Evolutionary conservation across 2,888 invertebrate genomes (phyloP).

Genomic region (Drosophila phalerata): DNA sequence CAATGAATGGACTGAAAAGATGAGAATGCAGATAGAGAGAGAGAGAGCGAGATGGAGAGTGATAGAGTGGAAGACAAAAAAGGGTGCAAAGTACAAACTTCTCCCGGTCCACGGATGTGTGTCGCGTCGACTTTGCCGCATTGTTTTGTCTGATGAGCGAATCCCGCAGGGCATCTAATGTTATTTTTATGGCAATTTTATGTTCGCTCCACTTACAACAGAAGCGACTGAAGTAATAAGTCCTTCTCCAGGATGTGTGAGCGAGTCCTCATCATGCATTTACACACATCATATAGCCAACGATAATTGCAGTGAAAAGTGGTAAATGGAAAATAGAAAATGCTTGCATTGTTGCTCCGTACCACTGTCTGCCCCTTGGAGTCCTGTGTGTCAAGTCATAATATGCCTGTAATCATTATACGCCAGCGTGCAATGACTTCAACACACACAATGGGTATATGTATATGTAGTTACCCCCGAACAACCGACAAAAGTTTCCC

Average conservation of each 20-base stretch:
- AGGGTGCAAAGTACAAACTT: conserved; percentile 9
- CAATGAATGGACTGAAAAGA: conserved; percentile 29
- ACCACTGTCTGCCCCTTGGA: conserved; percentile 14
- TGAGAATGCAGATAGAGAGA: background rate
- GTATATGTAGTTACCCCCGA: too few species aligned
- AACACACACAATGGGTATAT: conserved; percentile 23
- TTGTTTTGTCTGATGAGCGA: conserved; percentile 61
- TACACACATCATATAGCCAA: conserved; percentile 64
- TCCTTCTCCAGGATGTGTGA: conserved; percentile 14
- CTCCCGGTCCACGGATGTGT: conserved; percentile 36
- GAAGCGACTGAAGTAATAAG: conserved; percentile 37
- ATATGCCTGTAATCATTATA: conserved; percentile 69
- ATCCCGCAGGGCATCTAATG: conserved; percentile 61
- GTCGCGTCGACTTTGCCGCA: conserved; percentile 39
- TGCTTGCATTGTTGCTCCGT: conserved; percentile 54
- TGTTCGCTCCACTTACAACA: conserved; percentile 27
- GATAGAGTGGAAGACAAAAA: too few species aligned
- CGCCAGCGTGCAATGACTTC: conserved; percentile 69
- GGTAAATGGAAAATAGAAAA: conserved; percentile 63
- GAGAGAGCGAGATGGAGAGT: too few species aligned
- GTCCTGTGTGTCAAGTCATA: conserved; percentile 61
- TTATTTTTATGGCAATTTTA: conserved; percentile 69
- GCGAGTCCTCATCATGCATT: conserved; percentile 51
- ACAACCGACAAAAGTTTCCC: conserved; percentile 35
- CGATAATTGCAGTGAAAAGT: conserved; percentile 67